phyloP scores from a whole-genome alignment of 2,888 invertebrate genomes.

The Sthenelais limicola region DNA sequence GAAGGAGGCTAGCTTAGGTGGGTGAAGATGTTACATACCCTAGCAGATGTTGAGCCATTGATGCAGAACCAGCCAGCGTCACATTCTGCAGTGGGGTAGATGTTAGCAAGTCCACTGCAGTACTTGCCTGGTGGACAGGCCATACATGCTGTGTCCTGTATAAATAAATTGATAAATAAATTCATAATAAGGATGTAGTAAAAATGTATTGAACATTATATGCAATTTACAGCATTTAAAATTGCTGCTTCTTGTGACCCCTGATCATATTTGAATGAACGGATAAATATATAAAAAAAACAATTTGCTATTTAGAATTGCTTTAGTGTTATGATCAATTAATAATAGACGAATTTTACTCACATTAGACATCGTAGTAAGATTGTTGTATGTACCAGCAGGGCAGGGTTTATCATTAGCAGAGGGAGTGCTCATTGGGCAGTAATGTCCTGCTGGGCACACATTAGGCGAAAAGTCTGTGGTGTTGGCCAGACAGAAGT shows the following conservation, averaged over 20 bases:
- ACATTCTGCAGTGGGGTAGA: slow-evolving; percentile 62
- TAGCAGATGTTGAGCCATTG: slow-evolving; percentile 53
- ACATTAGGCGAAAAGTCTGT: slow-evolving; percentile 60
- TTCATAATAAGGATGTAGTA: no score
- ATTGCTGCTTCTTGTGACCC: neutral
- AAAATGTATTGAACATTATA: neutral
- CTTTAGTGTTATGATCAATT: neutral
- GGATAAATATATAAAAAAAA: neutral
- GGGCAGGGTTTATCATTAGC: slow-evolving; percentile 62
- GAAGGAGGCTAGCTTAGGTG: no score
- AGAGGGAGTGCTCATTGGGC: slow-evolving; percentile 57
- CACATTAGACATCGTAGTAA: slow-evolving; percentile 46
- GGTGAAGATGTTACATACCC: slow-evolving; percentile 53
- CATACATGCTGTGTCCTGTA: slow-evolving; percentile 53
- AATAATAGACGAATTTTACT: neutral
- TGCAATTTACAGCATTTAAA: neutral
- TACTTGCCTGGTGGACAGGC: slow-evolving; percentile 67
- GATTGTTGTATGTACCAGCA: slow-evolving; percentile 65
- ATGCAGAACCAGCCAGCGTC: slow-evolving; percentile 68
- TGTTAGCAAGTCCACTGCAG: slow-evolving; percentile 64
- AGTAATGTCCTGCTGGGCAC: slow-evolving; percentile 67
- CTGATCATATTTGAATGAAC: no score
- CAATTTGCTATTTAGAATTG: neutral
- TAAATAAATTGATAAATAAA: neutral
- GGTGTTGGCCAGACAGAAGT: slow-evolving; percentile 66